Evolutionary conservation across 2,113 vertebrate genomes (phyloP).

Genomic region (Bucco capensis): DNA sequence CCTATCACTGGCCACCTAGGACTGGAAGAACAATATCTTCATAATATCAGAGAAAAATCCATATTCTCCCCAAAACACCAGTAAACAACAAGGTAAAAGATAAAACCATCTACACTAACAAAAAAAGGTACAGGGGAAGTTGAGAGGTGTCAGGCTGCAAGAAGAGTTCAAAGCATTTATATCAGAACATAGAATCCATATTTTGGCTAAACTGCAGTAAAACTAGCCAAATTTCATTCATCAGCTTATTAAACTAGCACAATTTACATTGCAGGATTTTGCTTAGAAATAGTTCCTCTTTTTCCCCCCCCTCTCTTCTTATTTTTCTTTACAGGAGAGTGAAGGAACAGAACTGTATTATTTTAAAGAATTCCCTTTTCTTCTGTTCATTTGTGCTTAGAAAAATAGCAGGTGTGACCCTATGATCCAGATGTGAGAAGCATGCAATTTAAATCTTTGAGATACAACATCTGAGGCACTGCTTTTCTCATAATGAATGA

Average conservation of each 20-base stretch:
- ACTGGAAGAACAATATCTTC: not conserved
- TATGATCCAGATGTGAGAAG: not conserved
- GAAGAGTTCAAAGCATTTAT: not conserved
- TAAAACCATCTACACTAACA: not conserved
- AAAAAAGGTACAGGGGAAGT: not conserved
- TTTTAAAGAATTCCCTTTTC: not conserved
- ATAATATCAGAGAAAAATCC: not conserved
- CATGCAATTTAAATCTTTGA: not conserved
- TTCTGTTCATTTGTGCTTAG: not conserved
- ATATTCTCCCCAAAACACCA: not conserved
- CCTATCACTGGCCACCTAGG: not conserved
- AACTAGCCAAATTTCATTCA: not conserved
- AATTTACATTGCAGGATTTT: not conserved
- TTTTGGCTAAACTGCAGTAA: not conserved
- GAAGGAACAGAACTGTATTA: not conserved
- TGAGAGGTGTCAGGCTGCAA: not conserved
- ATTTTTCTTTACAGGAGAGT: not conserved
- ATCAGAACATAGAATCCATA: not conserved
- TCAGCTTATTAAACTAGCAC: not conserved
- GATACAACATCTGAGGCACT: not conserved
- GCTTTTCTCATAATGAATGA: not conserved
- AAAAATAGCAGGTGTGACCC: not conserved
- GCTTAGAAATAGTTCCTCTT: not conserved
- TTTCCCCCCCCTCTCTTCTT: not conserved
- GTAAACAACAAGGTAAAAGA: not conserved